Conservation (phyloP, 2,888 invertebrate species). For the Aromia moschata region DNA sequence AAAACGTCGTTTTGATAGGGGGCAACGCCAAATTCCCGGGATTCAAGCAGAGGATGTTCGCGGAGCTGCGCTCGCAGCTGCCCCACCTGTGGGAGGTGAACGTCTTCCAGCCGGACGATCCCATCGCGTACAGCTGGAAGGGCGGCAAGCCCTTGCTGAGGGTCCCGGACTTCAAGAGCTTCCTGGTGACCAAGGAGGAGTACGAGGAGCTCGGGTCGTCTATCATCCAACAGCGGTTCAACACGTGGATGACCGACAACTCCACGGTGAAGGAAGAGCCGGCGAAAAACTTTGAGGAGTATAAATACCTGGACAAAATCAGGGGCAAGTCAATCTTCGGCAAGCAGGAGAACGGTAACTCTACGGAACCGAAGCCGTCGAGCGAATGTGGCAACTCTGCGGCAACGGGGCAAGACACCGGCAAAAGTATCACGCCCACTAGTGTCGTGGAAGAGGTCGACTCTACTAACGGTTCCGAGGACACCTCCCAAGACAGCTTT, state of each 20-base stretch:
- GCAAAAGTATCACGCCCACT: conserved; percentile 10
- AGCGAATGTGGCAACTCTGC: conserved; percentile 9
- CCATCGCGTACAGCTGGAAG: conserved; percentile 87
- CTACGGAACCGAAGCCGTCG: conserved; percentile 8
- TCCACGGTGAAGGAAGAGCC: conserved; percentile 33
- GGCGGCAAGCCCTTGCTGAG: conserved; percentile 82
- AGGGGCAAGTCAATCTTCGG: conserved; percentile 46
- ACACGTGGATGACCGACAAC: conserved; percentile 58
- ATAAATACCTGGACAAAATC: conserved; percentile 42
- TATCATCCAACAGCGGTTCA: conserved; percentile 68
- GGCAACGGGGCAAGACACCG: conserved; percentile 8
- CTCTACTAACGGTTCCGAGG: conserved; percentile 19
- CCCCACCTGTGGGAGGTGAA: conserved; percentile 82
- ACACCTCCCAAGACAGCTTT: conserved; percentile 27
- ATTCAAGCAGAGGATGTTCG: conserved; percentile 79
- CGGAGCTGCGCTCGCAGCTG: conserved; percentile 81
- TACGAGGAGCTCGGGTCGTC: conserved; percentile 87
- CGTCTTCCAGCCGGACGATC: conserved; percentile 75
- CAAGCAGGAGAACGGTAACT: conserved; percentile 37
- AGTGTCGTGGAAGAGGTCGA: conserved; percentile 18
- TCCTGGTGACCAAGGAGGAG: conserved; percentile 81
- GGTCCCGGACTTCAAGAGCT: conserved; percentile 76
- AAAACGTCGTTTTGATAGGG: conserved; percentile 87
- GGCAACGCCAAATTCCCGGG: conserved; percentile 83
- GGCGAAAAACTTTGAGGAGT: conserved; percentile 31